A percentile compares a stretch with the other conserved stretches of the same genome.
Conservation (phyloP, 2,888 invertebrate genomes). For the Leptopilina syphax region DNA sequence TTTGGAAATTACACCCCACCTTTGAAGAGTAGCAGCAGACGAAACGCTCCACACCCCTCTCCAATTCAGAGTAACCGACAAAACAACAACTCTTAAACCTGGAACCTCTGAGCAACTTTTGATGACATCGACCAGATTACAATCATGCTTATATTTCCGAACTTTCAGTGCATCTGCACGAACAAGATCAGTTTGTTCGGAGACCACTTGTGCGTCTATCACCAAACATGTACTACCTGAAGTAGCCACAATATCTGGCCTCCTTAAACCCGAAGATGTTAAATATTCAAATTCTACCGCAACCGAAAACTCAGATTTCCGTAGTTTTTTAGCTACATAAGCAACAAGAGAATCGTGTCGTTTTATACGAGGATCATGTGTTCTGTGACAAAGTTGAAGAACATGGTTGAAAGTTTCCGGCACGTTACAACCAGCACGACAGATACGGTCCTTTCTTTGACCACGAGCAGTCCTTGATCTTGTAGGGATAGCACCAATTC, state of each 20-base stretch:
- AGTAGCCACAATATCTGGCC: conserved; percentile 12
- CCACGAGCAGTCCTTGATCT: conserved; percentile 39
- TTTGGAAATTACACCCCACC: conserved; percentile 49
- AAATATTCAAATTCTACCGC: neutral
- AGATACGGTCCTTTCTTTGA: conserved; percentile 46
- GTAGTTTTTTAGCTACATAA: neutral
- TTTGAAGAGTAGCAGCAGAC: neutral
- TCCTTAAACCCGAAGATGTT: neutral
- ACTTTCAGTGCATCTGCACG: neutral
- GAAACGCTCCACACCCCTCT: conserved; percentile 1
- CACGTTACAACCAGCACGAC: conserved; percentile 34
- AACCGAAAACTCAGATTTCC: neutral
- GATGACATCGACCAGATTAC: neutral
- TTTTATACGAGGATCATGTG: neutral
- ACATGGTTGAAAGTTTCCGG: neutral
- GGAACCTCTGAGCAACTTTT: neutral
- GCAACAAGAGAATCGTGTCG: no score
- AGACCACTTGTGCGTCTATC: conserved; percentile 43
- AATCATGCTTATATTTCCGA: neutral
- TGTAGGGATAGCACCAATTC: conserved; percentile 48
- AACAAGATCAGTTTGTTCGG: conserved; percentile 60
- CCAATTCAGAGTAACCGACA: neutral
- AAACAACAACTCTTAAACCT: no score
- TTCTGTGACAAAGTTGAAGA: neutral
- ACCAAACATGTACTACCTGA: neutral